Conservation (phyloP, 1,140 invertebrate species). For the Tetragonula clypearis region DNA sequence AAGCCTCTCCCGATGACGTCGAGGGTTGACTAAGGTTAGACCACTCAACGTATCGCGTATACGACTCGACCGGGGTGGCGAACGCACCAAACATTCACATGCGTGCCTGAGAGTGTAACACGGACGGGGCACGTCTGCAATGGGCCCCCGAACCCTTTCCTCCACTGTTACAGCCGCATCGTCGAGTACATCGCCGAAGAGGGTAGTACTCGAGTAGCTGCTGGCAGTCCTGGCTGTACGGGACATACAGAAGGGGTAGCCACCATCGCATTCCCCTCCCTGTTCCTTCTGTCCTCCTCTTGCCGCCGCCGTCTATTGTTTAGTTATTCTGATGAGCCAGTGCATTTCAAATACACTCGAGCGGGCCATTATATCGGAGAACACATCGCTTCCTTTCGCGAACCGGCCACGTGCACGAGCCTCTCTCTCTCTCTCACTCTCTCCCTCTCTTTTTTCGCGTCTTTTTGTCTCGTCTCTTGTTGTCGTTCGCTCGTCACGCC, state of each 20-base stretch:
- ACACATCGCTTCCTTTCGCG: constrained; percentile 51
- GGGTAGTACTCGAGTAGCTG: constrained; percentile 56
- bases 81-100: constrained; percentile 34
- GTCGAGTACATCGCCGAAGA: constrained; percentile 46
- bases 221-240: background rate
- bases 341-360: constrained; percentile 68
- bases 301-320: constrained; percentile 65
- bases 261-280: constrained; percentile 4
- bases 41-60: constrained; percentile 57
- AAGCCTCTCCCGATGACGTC: constrained; percentile 57
- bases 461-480: background rate
- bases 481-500: background rate
- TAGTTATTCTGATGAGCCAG: constrained; percentile 73
- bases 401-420: constrained; percentile 34
- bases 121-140: constrained; percentile 17
- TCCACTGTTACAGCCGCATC: constrained; percentile 56
- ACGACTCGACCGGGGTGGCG: constrained; percentile 18
- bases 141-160: constrained; percentile 18
- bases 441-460: background rate
- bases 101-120: constrained; percentile 40
- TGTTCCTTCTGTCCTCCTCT: constrained; percentile 31
- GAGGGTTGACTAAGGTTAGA: constrained; percentile 71
- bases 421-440: background rate
- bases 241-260: background rate
- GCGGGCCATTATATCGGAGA: constrained; percentile 65